Percentiles rank a stretch among this genome's conserved stretches.
Conservation (phyloP, 2,888 invertebrate genomes). For the Ceriagrion tenellum region DNA sequence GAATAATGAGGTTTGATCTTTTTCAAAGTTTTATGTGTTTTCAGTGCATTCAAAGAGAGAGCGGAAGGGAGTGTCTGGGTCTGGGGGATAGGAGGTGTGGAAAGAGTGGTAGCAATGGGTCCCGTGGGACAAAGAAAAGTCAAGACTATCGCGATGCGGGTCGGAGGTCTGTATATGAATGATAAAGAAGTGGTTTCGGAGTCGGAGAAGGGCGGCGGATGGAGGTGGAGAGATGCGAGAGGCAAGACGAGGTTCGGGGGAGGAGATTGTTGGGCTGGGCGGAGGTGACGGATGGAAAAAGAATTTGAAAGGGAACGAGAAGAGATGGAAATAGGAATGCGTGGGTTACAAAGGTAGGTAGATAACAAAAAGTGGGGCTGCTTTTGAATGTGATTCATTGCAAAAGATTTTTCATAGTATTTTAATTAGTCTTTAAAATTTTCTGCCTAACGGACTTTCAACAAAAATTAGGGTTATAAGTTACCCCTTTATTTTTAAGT, state of each 20-base stretch:
- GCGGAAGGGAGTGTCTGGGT: neutral
- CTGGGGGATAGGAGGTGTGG: too few relatives aligned
- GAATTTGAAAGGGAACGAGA: too few relatives aligned
- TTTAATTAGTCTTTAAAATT: too few relatives aligned
- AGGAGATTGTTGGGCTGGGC: too few relatives aligned
- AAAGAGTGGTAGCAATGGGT: neutral
- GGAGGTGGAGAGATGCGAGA: neutral
- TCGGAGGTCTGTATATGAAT: neutral
- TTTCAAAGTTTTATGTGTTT: slow-evolving; percentile 49
- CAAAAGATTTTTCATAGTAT: too few relatives aligned
- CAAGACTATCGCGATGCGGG: neutral
- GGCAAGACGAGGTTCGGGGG: too few relatives aligned
- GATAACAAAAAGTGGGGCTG: neutral
- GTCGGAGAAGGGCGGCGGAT: neutral
- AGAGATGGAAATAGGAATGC: neutral
- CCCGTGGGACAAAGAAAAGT: neutral
- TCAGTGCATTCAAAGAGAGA: slow-evolving; percentile 31
- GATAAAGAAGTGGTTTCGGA: neutral
- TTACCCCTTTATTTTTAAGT: too few relatives aligned
- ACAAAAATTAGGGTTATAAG: neutral
- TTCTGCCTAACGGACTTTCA: too few relatives aligned
- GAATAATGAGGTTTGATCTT: too few relatives aligned
- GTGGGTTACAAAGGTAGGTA: neutral
- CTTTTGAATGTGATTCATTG: too few relatives aligned
- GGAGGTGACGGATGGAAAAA: neutral